Evolutionary conservation across 2,888 invertebrate genomes (phyloP), one percentile per base, ranked within the genome.

Genomic region (Boloria euphrosyne): DNA sequence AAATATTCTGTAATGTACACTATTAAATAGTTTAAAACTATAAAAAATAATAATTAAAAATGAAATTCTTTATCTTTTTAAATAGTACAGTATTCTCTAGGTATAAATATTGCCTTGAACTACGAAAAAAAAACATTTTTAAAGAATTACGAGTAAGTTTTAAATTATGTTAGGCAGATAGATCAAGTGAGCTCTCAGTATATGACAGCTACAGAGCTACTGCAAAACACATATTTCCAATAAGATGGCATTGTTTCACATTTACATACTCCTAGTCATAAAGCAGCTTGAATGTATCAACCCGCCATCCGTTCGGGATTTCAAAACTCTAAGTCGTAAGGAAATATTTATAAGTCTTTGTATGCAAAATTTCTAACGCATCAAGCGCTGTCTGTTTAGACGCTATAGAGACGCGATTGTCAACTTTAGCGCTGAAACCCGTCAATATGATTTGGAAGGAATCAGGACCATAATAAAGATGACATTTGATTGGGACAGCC

Each of bases 271-370:
- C 82, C 80, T 79, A 81, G 79, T 79, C 81, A 83, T 85, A 85
- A 82, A 83, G 49, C 65, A 67, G 66, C 57, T 58, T 59, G 67
- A 68, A 67, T 58, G 47, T 53, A 66, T 86, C 85, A 84, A 84
- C 82, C 83, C 84, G 86, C 88, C 89, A 86, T 89, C 89, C 77
- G 73, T 78, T 87, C 76, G 73, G 79, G 83, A 83, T 88, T 89
- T 89, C 85, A 86, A 89, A 88, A 85, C 80, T 76, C 80, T 79
- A 79, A 80, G 80, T 83, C 83, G 83, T 84, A 84, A 50, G 83
- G 85, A 83, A 86, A 90, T 90, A 90, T 91, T 90, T 91, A 90
- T 91, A 90, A 87, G 79, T 83, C 90, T 92, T 92, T 92, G 91
- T 92, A 92, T 92, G 91, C 90, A 89, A 92, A 91, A 86, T 83